A percentile compares a stretch with the other conserved stretches of the same genome.
These are phyloP conservation scores for Triops cancriformis DNA, from an alignment of 1,140 invertebrate species.

Conservation along the genomic window DNA sequence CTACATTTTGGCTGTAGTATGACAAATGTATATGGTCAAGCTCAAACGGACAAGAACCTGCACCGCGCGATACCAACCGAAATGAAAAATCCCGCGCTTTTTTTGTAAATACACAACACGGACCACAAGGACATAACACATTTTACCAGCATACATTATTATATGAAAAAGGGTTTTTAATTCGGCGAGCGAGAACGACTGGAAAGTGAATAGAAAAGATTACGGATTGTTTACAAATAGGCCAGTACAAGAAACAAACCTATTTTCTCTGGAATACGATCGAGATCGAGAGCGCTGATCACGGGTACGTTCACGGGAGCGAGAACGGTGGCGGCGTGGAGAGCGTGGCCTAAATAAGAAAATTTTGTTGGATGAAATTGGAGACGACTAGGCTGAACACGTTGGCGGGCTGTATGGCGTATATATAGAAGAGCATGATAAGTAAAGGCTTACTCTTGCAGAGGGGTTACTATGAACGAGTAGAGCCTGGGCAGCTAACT, in stretches of 20 bases:
- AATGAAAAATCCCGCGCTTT: background rate
- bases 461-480: background rate
- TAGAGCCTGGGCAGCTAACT: conserved; percentile 12
- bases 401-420: background rate
- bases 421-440: background rate
- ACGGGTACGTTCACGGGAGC: conserved; percentile 22
- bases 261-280: conserved; percentile 17
- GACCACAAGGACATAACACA: background rate
- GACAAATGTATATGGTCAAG: background rate
- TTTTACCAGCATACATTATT: background rate
- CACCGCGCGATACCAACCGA: background rate
- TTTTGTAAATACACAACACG: background rate
- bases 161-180: conserved; percentile 16
- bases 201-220: background rate
- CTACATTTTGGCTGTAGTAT: background rate
- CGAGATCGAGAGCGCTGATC: conserved; percentile 21
- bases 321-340: conserved; percentile 20
- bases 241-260: background rate
- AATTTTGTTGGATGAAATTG: background rate
- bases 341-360: background rate
- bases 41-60: background rate
- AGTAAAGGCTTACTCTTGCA: conserved; percentile 5
- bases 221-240: background rate
- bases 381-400: background rate
- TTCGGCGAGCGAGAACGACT: conserved; percentile 27